Evolutionary conservation across 2,797 vertebrate genomes (phyloP).

Genomic region (Diceros bicornis): DNA sequence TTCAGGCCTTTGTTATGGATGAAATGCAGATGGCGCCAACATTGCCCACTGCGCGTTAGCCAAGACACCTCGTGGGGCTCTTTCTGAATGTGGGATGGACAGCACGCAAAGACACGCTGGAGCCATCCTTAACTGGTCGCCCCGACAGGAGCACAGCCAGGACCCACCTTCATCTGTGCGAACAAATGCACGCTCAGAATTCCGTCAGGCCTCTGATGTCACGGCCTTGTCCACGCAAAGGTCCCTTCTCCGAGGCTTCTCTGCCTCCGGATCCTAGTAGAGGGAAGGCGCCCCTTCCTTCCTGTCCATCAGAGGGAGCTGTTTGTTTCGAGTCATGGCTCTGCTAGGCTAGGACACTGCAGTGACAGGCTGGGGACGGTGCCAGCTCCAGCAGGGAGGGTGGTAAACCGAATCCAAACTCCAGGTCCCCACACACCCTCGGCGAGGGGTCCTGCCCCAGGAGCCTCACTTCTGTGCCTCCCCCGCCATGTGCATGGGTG

Average conservation of each 20-base stretch:
- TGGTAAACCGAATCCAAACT: neutral
- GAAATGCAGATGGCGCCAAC: accelerated
- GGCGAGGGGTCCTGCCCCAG: accelerated
- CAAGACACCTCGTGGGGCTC: accelerated
- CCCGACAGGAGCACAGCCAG: accelerated
- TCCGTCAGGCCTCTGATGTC: accelerated
- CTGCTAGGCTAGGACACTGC: neutral
- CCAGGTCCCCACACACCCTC: neutral
- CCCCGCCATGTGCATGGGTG: too few species aligned
- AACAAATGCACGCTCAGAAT: accelerated
- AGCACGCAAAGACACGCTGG: accelerated
- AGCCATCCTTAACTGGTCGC: accelerated
- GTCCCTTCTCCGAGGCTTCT: neutral
- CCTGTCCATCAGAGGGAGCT: neutral
- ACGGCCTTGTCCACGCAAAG: accelerated
- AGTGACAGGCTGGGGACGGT: neutral
- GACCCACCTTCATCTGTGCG: accelerated
- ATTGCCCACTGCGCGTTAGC: accelerated
- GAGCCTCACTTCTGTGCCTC: too few species aligned
- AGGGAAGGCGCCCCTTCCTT: neutral
- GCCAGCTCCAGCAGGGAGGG: neutral
- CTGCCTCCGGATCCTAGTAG: neutral
- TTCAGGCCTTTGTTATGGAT: neutral
- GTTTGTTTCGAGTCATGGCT: neutral
- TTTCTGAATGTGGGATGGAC: neutral